Evolutionary conservation across 2,888 invertebrate genomes (phyloP).

Genomic region (Torymus tubicola): DNA sequence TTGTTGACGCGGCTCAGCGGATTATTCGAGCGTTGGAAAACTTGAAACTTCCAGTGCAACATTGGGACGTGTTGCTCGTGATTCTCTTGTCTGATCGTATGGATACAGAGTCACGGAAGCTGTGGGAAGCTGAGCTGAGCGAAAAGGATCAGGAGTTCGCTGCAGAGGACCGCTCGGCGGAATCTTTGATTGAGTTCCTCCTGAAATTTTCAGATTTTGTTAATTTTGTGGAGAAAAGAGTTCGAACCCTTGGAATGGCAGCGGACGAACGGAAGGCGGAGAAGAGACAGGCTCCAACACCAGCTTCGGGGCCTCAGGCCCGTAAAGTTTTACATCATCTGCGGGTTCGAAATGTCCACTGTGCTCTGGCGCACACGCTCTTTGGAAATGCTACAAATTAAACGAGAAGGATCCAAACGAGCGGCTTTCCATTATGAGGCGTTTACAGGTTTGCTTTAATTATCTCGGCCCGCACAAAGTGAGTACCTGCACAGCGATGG

Average conservation of each 20-base stretch:
- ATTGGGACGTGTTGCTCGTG: neutral
- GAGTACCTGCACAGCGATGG: neutral
- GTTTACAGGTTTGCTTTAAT: neutral
- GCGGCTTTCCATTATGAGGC: neutral
- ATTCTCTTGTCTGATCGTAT: neutral
- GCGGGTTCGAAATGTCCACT: neutral
- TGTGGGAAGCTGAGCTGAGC: neutral
- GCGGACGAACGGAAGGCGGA: neutral
- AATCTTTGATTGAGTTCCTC: neutral
- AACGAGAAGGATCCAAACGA: neutral
- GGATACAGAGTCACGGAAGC: neutral
- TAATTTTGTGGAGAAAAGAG: constrained; percentile 21
- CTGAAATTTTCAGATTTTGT: constrained; percentile 31
- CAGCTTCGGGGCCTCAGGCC: neutral
- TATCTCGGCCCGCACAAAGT: neutral
- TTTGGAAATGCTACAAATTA: neutral
- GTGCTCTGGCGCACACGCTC: neutral
- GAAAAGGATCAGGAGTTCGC: neutral
- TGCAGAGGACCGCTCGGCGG: too few relatives aligned
- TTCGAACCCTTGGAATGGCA: constrained; percentile 18
- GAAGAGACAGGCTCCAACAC: constrained; percentile 6
- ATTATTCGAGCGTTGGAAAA: neutral
- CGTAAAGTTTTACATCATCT: constrained; percentile 3
- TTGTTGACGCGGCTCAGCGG: neutral
- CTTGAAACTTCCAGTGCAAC: neutral